Evolutionary conservation across 2,113 vertebrate species (phyloP), one percentile per base, ranked within the genome.

Genomic region (Sarotherodon lohbergeri): DNA sequence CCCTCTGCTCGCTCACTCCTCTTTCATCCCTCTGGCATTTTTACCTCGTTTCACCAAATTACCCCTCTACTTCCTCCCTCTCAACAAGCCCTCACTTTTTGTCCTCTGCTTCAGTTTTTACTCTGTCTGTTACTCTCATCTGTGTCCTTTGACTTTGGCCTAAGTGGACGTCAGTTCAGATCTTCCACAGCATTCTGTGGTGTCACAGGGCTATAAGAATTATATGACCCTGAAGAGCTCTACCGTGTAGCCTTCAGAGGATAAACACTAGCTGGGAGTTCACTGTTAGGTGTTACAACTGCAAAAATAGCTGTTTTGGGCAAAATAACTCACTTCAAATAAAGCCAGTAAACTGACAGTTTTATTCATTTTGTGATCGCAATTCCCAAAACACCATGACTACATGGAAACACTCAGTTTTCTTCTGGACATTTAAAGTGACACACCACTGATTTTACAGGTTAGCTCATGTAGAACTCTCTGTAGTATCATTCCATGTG

Each of bases 1-100:
- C 41, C 68, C 54, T 71, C 56, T 43, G 22, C 87, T 48, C 81
- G 22, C 82, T 48, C 85, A 32, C 68, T 90, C 80, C 81, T 86
- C 48, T 90, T 88, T 82, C 82, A 79, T 82, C 61, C 66, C 54
- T 80, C 27, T 83, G 83, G 85, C 46, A 83, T 87, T 89, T 78
- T 87, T 86, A 57, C 73, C 80, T 86, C 46, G 9, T 79, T 39
- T 80, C 66, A 32, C 54, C 83, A 66, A 83, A 66, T 66, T 5
- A 16, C 56, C 59, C 59, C 87, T 50, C 24, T 27, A 32, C 39
- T 59, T 6, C 46, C 68, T 29, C n/a, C 6, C 83, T 81, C 19
- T 80, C 83, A 54, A 80, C 57, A 54, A 22, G 19, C 46, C 39
- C 66, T 78, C 27, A 13, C 36, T 39, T 19, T 71, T 7, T 34